phyloP scores from a whole-genome alignment of 2,888 invertebrate species.

The Leptopilina myrica region DNA sequence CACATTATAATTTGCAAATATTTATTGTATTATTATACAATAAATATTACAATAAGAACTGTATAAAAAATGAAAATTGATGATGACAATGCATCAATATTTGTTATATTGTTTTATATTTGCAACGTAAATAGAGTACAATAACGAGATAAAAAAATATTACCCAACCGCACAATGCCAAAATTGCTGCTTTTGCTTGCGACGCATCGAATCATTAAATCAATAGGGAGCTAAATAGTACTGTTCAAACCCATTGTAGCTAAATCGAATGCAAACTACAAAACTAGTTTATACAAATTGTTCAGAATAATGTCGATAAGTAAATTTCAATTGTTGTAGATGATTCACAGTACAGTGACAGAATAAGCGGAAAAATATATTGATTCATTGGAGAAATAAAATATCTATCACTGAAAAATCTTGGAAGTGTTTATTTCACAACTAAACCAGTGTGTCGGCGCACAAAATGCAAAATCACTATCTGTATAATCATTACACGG shows the following conservation, averaged over 20 bases:
- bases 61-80: too few relatives aligned
- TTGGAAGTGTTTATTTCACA: too few relatives aligned
- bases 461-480: background rate
- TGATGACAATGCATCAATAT: too few relatives aligned
- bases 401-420: too few relatives aligned
- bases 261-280: constrained; percentile 3
- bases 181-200: constrained; percentile 14
- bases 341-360: constrained; percentile 13
- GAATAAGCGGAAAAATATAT: background rate
- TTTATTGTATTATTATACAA: too few relatives aligned
- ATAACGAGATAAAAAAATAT: constrained; percentile 9
- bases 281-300: background rate
- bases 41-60: too few relatives aligned
- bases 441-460: too few relatives aligned
- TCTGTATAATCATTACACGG: too few relatives aligned
- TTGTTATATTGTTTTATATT: background rate
- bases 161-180: background rate
- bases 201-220: constrained; percentile 30
- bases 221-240: constrained; percentile 21
- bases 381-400: background rate
- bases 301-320: background rate
- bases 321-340: background rate
- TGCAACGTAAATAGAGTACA: background rate
- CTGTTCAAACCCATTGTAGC: constrained; percentile 3
- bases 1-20: too few relatives aligned